Base-by-base conservation (phyloP, 2,113 vertebrate genomes). In the Phyllostomus discolor region DNA sequence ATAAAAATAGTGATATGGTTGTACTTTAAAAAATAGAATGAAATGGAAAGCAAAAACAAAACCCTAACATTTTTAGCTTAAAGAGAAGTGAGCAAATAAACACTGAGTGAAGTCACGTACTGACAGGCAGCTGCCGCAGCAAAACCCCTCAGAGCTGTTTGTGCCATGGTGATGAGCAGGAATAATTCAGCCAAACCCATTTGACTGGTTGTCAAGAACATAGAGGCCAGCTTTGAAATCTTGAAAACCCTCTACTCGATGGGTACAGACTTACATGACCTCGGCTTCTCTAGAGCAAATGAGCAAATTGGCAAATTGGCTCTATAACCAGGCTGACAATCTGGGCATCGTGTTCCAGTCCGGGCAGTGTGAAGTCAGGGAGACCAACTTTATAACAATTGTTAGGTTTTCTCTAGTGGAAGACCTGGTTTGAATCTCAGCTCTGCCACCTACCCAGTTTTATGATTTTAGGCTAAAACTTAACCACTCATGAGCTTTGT, bases 1-100 rank as follows among this genome's bases (percentile, higher is more conserved):
- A 95, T 92, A 76, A 93, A 95, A 83, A 94, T 26, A 62, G 62
- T 90, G 70, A 33, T 85, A 20, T 33, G 33, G 80, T 67, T 72
- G 12, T 69, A 17, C 33, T 69, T 69, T 20, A 69, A 67, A 67
- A 67, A 67, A 19, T 35, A 59, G 22, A 72, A 41, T 41, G 24
- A 11, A 59, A 24, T 24, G 24, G 22, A 24, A 59, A 59, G 57
- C 31, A 52, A 86, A 64, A 85, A 14, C 64, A 62, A 73, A 88
- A 35, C 17, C 24, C 50, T 79, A 46, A 46, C 0, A 4, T 81
- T 43, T 14, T 50, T 35, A 57, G 3, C 43, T 80, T 57, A 86
- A 35, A 41, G 24, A 92, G 38, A 75, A 1, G n/a, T 33, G 22
- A 69, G 54, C 78, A 48, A 85, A 20, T 22, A 62, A 54, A 33